Conservation (phyloP, 2,888 invertebrate species). For the Pyrochroa serraticornis region DNA sequence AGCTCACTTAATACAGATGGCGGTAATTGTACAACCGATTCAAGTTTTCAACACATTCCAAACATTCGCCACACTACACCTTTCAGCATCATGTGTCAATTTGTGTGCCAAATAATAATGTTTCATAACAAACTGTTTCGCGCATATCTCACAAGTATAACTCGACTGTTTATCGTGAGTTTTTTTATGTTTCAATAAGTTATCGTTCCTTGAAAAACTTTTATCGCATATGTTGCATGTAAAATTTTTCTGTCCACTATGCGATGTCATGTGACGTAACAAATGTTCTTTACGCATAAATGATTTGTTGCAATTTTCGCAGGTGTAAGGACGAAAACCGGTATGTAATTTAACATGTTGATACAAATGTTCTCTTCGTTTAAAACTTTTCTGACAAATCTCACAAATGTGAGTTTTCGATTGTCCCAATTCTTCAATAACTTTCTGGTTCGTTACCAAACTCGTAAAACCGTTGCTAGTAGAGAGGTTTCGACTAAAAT, state of each 20-base stretch:
- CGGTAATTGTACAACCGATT: background rate
- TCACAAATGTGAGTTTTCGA: conserved; percentile 58
- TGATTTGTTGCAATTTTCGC: conserved; percentile 68
- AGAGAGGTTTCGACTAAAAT: background rate
- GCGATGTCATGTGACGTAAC: conserved; percentile 69
- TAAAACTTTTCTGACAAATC: conserved; percentile 68
- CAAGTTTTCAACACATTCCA: conserved; percentile 25
- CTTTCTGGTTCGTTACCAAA: conserved; percentile 4
- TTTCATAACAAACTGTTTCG: conserved; percentile 70
- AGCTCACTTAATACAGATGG: conserved; percentile 6
- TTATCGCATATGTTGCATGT: conserved; percentile 65
- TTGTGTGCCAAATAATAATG: conserved; percentile 71
- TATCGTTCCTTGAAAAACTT: conserved; percentile 64
- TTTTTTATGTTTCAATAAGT: conserved; percentile 65
- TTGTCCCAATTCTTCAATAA: conserved; percentile 7
- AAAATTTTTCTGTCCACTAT: conserved; percentile 71
- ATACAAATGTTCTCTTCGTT: conserved; percentile 71
- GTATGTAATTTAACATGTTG: conserved; percentile 72
- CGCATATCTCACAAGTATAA: conserved; percentile 69
- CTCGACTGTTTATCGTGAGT: conserved; percentile 64
- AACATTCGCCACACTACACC: conserved; percentile 19
- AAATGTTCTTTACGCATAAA: conserved; percentile 74
- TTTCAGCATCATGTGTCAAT: conserved; percentile 56
- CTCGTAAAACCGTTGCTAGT: conserved; percentile 4
- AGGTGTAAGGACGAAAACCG: conserved; percentile 70